These are phyloP conservation scores for Podiceps cristatus DNA, from an alignment of 2,113 vertebrate genomes.

Conservation along the genomic window DNA sequence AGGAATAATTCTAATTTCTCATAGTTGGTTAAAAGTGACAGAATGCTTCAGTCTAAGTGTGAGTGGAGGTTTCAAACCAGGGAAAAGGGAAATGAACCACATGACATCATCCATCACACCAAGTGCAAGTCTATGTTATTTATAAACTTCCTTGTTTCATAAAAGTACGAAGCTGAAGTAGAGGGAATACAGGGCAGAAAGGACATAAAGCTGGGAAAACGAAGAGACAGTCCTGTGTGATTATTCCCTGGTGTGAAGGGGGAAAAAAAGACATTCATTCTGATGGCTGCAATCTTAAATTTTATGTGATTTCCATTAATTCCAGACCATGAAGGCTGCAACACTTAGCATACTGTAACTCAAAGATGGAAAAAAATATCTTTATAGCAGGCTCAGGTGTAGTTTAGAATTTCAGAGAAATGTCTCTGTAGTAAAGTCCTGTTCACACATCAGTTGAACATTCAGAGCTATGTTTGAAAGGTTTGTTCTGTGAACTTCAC, in stretches of 20 bases:
- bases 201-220: not conserved
- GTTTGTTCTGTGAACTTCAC: not conserved
- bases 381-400: not conserved
- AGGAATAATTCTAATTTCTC: not conserved
- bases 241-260: not conserved
- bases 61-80: not conserved
- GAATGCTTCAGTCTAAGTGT: not conserved
- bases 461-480: not conserved
- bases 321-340: not conserved
- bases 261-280: not conserved
- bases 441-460: not conserved
- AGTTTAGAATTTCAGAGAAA: not conserved
- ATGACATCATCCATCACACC: rapidly evolving
- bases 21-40: not conserved
- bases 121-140: not conserved
- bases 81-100: not conserved
- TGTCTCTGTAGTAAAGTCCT: not conserved
- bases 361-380: not conserved
- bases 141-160: not conserved
- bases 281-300: not conserved
- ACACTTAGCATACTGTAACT: not conserved
- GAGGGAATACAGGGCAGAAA: not conserved
- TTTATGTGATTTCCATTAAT: not conserved
- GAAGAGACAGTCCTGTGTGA: not conserved
- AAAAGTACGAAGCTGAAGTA: not conserved